A percentile compares a stretch with the other conserved stretches of the same genome.
Evolutionary conservation across 2,888 invertebrate species (phyloP).

Genomic region (Hirtodrosophila trivittata): DNA sequence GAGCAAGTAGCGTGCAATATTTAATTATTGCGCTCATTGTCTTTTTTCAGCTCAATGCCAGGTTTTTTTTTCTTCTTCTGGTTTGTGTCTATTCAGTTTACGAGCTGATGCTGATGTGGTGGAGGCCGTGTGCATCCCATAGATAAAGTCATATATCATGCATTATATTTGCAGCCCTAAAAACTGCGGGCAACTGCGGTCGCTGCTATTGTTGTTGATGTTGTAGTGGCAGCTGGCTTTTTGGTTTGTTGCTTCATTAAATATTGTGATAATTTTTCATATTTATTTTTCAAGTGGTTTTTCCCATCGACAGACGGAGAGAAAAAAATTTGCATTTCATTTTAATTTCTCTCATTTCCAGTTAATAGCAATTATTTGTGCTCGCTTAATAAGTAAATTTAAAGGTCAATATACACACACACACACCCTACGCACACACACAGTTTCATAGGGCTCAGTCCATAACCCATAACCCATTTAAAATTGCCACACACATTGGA

Average conservation of each 20-base stretch:
- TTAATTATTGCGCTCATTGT: slow-evolving; percentile 30
- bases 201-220: slow-evolving; percentile 20
- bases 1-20: slow-evolving; percentile 11
- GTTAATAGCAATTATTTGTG: slow-evolving; percentile 46
- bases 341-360: slow-evolving; percentile 33
- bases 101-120: slow-evolving; percentile 7
- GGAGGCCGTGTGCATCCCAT: slow-evolving; percentile 52
- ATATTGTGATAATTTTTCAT: slow-evolving; percentile 76
- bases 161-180: slow-evolving; percentile 50
- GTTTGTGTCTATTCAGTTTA: slow-evolving; percentile 12
- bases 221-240: slow-evolving; percentile 51
- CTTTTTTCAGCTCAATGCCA: slow-evolving; percentile 23
- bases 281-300: slow-evolving; percentile 75
- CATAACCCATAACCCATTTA: slow-evolving; percentile 3
- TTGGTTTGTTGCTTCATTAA: slow-evolving; percentile 72
- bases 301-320: slow-evolving; percentile 42
- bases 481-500: not conserved
- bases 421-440: not conserved
- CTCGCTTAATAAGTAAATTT: slow-evolving; percentile 12
- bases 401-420: slow-evolving; percentile 4
- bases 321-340: slow-evolving; percentile 49
- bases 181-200: not conserved
- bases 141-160: slow-evolving; percentile 73
- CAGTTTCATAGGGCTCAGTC: no score
- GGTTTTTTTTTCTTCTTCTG: slow-evolving; percentile 8